Evolutionary conservation across 2,888 invertebrate genomes (phyloP).

Genomic region (Nineta flava): DNA sequence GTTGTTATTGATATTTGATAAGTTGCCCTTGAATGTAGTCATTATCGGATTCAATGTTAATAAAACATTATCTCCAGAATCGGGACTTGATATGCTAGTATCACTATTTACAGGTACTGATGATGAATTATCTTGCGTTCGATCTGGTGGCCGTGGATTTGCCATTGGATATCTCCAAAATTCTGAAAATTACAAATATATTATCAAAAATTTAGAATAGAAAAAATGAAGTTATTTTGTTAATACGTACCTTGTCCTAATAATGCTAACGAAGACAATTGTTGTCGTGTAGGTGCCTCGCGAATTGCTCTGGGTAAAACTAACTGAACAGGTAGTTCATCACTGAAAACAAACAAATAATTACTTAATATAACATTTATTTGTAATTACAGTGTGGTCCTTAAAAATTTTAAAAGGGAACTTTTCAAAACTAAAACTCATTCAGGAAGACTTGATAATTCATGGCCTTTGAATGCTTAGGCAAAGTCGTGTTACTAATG

Average conservation of each 20-base stretch:
- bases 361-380: constrained; percentile 5
- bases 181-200: constrained; percentile 8
- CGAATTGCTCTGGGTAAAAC: constrained; percentile 70
- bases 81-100: constrained; percentile 31
- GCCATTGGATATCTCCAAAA: constrained; percentile 51
- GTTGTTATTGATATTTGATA: constrained; percentile 32
- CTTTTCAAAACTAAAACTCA: no score
- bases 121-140: constrained; percentile 4
- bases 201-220: background rate
- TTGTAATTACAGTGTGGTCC: background rate
- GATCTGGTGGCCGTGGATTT: constrained; percentile 38
- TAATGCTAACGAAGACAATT: constrained; percentile 76
- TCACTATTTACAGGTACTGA: constrained; percentile 18
- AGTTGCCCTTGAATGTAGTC: constrained; percentile 47
- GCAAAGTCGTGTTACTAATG: no score
- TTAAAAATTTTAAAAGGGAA: background rate
- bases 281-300: constrained; percentile 78
- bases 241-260: constrained; percentile 53
- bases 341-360: constrained; percentile 37
- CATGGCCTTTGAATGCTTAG: no score
- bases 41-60: constrained; percentile 63
- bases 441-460: no score
- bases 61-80: constrained; percentile 49
- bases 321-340: constrained; percentile 84
- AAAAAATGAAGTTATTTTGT: background rate